Percentiles rank a stretch among this genome's conserved stretches.
phyloP scores from a whole-genome alignment of 2,888 invertebrate species.

The Macropis europaea region DNA sequence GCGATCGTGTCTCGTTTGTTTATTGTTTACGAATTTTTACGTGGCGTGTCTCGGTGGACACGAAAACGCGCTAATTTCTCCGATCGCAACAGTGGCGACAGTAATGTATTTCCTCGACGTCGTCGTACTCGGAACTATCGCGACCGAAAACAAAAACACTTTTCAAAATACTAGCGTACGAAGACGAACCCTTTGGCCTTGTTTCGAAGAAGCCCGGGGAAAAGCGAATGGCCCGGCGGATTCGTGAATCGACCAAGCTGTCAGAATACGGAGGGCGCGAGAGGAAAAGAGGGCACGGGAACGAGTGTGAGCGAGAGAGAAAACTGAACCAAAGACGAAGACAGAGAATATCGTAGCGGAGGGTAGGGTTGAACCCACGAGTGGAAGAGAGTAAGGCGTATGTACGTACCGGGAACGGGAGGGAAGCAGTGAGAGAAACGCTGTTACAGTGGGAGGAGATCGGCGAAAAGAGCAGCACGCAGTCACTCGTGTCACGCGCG shows the following conservation, averaged over 20 bases:
- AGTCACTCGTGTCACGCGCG: constrained; percentile 50
- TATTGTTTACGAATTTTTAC: constrained; percentile 49
- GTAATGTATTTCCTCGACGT: not conserved
- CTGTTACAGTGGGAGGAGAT: constrained; percentile 6
- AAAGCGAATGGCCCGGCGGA: constrained; percentile 66
- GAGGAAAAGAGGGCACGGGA: constrained; percentile 29
- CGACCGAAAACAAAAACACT: not conserved
- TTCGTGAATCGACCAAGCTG: constrained; percentile 75
- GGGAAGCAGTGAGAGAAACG: constrained; percentile 16
- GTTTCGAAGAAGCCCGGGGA: constrained; percentile 67
- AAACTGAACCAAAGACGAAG: not conserved
- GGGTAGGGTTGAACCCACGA: not conserved
- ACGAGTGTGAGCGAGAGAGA: constrained; percentile 13
- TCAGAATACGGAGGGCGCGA: constrained; percentile 56
- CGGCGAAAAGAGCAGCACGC: constrained; percentile 41
- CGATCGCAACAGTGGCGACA: not conserved
- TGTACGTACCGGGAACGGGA: constrained; percentile 31
- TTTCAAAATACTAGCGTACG: not conserved
- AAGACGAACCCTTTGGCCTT: constrained; percentile 51
- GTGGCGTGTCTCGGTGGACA: too few species aligned
- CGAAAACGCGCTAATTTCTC: not conserved
- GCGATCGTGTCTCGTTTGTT: constrained; percentile 11
- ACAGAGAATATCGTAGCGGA: not conserved
- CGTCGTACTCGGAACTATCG: not conserved
- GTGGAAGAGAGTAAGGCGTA: constrained; percentile 11